phyloP scores from a whole-genome alignment of 2,113 vertebrate genomes.

The Sander lucioperca region DNA sequence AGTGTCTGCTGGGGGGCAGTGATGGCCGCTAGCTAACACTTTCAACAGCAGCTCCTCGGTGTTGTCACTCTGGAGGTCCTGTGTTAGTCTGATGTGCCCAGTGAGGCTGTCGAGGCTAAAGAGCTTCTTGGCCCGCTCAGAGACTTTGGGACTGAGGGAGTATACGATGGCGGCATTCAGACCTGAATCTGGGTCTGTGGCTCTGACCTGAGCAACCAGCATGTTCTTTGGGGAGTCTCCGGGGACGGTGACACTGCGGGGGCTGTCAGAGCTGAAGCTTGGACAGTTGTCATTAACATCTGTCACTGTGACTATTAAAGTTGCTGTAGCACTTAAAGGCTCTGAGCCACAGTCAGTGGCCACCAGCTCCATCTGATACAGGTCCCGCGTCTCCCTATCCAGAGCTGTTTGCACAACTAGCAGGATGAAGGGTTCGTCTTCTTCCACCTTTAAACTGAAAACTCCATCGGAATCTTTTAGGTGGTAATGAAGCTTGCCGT shows the following conservation, averaged over 20 bases:
- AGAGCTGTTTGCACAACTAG: conserved; percentile 74
- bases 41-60: conserved; percentile 78
- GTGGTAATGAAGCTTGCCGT: conserved; percentile 77
- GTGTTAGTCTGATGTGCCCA: conserved; percentile 77
- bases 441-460: conserved; percentile 73
- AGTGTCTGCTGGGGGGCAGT: conserved; percentile 78
- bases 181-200: conserved; percentile 79
- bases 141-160: conserved; percentile 81
- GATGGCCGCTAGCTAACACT: conserved; percentile 76
- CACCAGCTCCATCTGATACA: conserved; percentile 74
- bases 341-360: conserved; percentile 73
- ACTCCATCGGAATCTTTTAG: conserved; percentile 69
- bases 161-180: conserved; percentile 80
- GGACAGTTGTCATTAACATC: conserved; percentile 87
- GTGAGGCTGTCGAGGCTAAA: conserved; percentile 78
- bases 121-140: conserved; percentile 72
- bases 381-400: conserved; percentile 79
- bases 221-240: conserved; percentile 68
- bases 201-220: conserved; percentile 75
- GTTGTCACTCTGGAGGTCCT: conserved; percentile 69
- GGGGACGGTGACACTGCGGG: conserved; percentile 62
- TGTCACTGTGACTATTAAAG: conserved; percentile 78
- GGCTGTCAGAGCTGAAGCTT: conserved; percentile 72
- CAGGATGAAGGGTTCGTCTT: conserved; percentile 49
- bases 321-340: conserved; percentile 72